A percentile compares a stretch with the other conserved stretches of the same genome.
Conservation (phyloP, 30 jellyfish, hydroid and myxozoan species). For the Aurelia coerulea region DNA sequence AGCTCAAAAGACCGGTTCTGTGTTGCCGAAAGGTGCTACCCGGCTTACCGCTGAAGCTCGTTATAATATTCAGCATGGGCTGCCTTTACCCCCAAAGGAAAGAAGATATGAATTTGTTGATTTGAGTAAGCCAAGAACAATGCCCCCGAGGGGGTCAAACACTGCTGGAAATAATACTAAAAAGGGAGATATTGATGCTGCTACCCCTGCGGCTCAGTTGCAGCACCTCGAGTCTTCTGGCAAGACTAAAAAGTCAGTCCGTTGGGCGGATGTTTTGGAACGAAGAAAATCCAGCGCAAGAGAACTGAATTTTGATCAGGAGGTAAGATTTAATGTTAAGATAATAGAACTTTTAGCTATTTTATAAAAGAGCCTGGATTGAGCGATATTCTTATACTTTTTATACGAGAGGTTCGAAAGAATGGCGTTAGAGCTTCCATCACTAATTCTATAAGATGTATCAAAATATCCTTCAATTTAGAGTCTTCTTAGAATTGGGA, state of each 20-base stretch:
- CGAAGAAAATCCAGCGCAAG: conserved; percentile 20
- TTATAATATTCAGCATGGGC: conserved; percentile 18
- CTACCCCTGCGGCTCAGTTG: not conserved
- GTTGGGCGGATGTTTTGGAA: conserved; percentile 61
- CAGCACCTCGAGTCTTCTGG: not conserved
- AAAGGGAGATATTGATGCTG: not conserved
- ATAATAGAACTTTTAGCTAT: too few relatives aligned
- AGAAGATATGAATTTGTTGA: conserved; percentile 21
- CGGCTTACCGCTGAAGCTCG: conserved; percentile 56
- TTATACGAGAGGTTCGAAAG: too few relatives aligned
- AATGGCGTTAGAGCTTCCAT: too few relatives aligned
- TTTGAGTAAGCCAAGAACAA: not conserved
- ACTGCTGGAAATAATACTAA: not conserved
- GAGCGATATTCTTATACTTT: too few relatives aligned
- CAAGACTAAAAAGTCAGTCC: conserved; percentile 46
- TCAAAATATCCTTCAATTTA: too few relatives aligned
- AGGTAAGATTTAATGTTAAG: conserved; percentile 10
- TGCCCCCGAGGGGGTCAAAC: not conserved
- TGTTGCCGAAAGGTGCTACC: not conserved
- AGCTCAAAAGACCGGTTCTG: not conserved
- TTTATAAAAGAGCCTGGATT: too few relatives aligned
- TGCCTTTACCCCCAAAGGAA: conserved; percentile 56
- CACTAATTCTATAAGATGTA: too few relatives aligned
- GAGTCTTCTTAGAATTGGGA: too few relatives aligned
- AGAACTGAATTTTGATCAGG: conserved; percentile 32